A percentile compares a stretch with the other conserved stretches of the same genome.
phyloP scores from a whole-genome alignment of 2,113 vertebrate species.

The Marcusenius ussheri region DNA sequence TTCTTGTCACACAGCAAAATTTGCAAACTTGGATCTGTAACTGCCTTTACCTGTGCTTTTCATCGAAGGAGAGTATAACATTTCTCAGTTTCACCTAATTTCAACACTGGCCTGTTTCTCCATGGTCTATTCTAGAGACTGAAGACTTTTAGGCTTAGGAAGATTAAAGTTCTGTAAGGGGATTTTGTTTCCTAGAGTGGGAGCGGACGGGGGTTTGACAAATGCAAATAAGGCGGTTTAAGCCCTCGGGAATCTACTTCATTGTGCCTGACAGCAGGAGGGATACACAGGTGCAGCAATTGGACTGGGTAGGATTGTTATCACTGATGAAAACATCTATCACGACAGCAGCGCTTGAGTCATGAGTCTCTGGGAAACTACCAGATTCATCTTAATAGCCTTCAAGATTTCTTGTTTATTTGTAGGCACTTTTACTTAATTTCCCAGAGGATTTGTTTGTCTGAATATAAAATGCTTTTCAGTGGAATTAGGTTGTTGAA shows the following conservation, averaged over 20 bases:
- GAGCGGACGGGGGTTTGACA: background rate
- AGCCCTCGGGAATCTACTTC: background rate
- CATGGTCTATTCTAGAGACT: background rate
- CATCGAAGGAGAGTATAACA: background rate
- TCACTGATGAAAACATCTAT: constrained; percentile 4
- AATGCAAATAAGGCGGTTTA: background rate
- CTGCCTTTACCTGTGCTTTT: background rate
- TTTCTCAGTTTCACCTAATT: background rate
- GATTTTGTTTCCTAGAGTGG: constrained; percentile 10
- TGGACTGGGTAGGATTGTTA: background rate
- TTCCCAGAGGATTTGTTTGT: background rate
- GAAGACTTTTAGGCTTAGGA: background rate
- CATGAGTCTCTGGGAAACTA: constrained; percentile 5
- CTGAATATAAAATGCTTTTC: background rate
- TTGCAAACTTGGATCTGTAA: background rate
- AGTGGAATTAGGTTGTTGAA: background rate
- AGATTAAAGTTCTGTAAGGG: background rate
- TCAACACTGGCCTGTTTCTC: background rate
- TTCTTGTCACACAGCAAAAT: background rate
- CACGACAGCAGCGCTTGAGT: background rate
- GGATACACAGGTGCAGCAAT: background rate
- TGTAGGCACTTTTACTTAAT: background rate
- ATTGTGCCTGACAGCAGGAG: background rate
- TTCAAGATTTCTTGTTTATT: background rate
- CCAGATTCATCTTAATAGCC: background rate